A percentile compares a stretch with the other conserved stretches of the same genome.
These are phyloP conservation scores for Cyclina sinensis DNA, from an alignment of 1,140 invertebrate genomes.

Conservation along the genomic window DNA sequence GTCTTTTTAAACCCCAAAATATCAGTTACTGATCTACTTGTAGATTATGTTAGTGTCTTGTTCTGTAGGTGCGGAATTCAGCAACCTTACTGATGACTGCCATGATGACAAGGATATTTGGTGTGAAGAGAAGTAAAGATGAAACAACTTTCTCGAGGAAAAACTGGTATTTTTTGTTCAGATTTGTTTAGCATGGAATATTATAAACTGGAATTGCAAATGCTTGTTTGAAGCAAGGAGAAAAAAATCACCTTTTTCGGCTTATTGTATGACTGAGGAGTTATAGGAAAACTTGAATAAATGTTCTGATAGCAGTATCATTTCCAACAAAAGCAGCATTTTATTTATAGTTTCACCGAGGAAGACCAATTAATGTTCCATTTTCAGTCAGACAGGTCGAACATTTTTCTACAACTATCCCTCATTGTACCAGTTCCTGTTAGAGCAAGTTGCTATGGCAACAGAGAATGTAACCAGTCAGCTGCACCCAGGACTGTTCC, in stretches of 20 bases:
- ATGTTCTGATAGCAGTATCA: no score
- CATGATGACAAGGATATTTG: conserved; percentile 96
- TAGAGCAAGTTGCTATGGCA: conserved; percentile 89
- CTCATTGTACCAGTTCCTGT: conserved; percentile 92
- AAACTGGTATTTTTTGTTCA: conserved; percentile 89
- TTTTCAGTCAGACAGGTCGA: conserved; percentile 88
- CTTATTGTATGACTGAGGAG: no score
- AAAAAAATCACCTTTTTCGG: no score
- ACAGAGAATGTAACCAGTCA: conserved; percentile 87
- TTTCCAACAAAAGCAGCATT: no score
- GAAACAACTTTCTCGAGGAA: conserved; percentile 89
- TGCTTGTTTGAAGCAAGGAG: no score
- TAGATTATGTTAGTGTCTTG: neutral
- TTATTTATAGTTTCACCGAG: no score
- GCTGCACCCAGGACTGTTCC: conserved; percentile 89
- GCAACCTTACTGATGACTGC: conserved; percentile 94
- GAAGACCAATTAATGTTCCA: conserved; percentile 25
- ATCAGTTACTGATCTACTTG: no score
- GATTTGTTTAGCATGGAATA: no score
- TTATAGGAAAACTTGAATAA: no score
- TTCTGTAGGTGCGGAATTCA: conserved; percentile 91
- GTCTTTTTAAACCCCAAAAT: no score
- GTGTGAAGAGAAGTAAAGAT: conserved; percentile 93
- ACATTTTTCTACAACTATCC: conserved; percentile 96
- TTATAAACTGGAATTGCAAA: no score